phyloP scores from a whole-genome alignment of 1,140 invertebrate genomes.

The Episyrphus balteatus region DNA sequence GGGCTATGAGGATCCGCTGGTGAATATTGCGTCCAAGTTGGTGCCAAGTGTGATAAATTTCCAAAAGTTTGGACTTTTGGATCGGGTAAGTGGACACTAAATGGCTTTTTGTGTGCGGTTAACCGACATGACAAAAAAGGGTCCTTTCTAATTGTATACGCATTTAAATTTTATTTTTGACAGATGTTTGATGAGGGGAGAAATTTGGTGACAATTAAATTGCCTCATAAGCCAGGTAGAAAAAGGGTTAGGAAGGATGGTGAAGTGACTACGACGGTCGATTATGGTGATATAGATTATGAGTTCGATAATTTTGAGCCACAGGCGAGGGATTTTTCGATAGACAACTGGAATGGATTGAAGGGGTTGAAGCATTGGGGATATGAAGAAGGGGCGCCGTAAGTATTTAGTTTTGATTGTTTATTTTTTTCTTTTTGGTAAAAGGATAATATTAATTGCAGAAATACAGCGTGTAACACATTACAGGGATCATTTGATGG shows the following conservation, averaged over 20 bases:
- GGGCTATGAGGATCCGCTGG: slow-evolving; percentile 72
- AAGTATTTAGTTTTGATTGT: slow-evolving; percentile 2
- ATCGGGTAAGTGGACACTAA: slow-evolving; percentile 51
- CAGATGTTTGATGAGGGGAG: slow-evolving; percentile 50
- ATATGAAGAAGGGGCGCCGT: slow-evolving; percentile 36
- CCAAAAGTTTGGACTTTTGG: slow-evolving; percentile 64
- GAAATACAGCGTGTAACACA: slow-evolving; percentile 44
- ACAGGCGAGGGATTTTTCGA: slow-evolving; percentile 30
- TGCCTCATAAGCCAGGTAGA: slow-evolving; percentile 13
- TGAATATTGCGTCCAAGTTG: slow-evolving; percentile 53
- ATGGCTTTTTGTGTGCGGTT: no score
- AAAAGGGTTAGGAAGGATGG: not conserved
- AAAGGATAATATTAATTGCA: slow-evolving; percentile 1
- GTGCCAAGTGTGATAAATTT: slow-evolving; percentile 65
- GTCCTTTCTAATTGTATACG: not conserved
- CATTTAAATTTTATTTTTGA: slow-evolving; percentile 6
- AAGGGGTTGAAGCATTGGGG: slow-evolving; percentile 50
- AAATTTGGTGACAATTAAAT: slow-evolving; percentile 43
- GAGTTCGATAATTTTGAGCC: not conserved
- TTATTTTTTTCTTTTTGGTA: not conserved
- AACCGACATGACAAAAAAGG: not conserved
- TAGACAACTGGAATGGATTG: slow-evolving; percentile 46
- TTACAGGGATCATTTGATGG: slow-evolving; percentile 51
- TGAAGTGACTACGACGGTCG: no score
- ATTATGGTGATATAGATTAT: no score